A percentile compares a stretch with the other conserved stretches of the same genome.
phyloP scores from a whole-genome alignment of 2,888 invertebrate species.

The Agrypnus murinus region DNA sequence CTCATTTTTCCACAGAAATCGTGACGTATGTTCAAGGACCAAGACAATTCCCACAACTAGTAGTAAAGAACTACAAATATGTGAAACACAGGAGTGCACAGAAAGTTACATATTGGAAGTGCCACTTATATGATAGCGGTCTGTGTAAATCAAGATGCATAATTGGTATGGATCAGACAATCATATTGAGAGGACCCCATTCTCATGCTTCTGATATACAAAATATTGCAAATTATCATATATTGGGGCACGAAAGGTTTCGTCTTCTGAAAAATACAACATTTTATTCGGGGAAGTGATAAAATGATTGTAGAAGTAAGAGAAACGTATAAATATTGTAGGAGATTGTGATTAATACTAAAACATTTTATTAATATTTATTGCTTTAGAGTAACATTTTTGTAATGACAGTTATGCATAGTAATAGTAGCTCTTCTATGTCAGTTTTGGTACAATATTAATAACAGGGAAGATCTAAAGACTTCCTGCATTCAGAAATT shows the following conservation, averaged over 20 bases:
- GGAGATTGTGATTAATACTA: no score
- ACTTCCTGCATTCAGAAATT: no score
- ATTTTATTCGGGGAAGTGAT: no score
- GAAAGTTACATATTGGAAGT: conserved; percentile 68
- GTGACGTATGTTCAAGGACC: conserved; percentile 65
- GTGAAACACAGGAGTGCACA: conserved; percentile 67
- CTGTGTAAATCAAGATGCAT: conserved; percentile 66
- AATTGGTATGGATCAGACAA: conserved; percentile 60
- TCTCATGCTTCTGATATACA: conserved; percentile 56
- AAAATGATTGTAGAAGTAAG: no score
- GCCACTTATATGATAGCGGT: conserved; percentile 65
- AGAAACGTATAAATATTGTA: no score
- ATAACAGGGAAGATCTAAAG: no score
- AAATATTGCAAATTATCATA: conserved; percentile 41
- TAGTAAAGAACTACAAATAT: conserved; percentile 64
- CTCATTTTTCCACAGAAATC: conserved; percentile 49
- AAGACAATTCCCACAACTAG: conserved; percentile 62
- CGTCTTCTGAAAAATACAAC: conserved; percentile 33
- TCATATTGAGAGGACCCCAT: conserved; percentile 60
- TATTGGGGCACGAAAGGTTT: conserved; percentile 59
- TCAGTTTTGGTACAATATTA: no score
- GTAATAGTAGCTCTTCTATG: no score
- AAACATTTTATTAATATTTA: no score
- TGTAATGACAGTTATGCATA: no score
- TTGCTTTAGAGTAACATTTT: no score